Conservation (phyloP, 1,140 invertebrate species). For the Homarus americanus region DNA sequence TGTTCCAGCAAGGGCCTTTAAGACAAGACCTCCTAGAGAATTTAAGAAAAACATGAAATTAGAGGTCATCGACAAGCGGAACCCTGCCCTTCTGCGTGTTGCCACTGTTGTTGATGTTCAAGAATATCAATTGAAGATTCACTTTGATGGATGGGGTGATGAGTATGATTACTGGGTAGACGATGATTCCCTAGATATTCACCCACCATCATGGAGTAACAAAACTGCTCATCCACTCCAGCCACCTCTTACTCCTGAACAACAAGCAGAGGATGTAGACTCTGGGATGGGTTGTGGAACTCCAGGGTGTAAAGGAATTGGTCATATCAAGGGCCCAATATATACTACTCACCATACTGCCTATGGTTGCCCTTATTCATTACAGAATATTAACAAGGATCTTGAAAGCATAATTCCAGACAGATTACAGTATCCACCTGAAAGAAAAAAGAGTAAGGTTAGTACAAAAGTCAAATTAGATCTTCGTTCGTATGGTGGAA, state of each 20-base stretch:
- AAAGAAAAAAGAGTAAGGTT: slow-evolving; percentile 73
- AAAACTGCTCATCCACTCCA: slow-evolving; percentile 93
- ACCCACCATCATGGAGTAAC: slow-evolving; percentile 93
- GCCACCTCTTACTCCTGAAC: slow-evolving; percentile 81
- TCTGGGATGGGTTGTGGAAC: slow-evolving; percentile 83
- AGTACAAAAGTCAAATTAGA: slow-evolving; percentile 67
- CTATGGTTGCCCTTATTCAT: slow-evolving; percentile 91
- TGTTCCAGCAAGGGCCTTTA: slow-evolving; percentile 91
- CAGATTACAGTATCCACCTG: slow-evolving; percentile 47
- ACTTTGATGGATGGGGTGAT: slow-evolving; percentile 94
- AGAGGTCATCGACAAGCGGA: slow-evolving; percentile 93
- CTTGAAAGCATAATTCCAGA: slow-evolving; percentile 77
- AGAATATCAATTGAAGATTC: slow-evolving; percentile 81
- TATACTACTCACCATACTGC: slow-evolving; percentile 87
- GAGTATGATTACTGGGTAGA: slow-evolving; percentile 93
- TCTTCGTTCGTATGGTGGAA: slow-evolving; percentile 35
- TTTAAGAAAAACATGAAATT: slow-evolving; percentile 93
- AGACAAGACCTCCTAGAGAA: slow-evolving; percentile 86
- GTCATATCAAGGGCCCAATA: slow-evolving; percentile 87
- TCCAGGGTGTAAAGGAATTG: slow-evolving; percentile 88
- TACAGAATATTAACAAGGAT: slow-evolving; percentile 84
- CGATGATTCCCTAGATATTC: slow-evolving; percentile 93
- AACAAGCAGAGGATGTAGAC: slow-evolving; percentile 81
- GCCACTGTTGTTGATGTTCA: slow-evolving; percentile 88
- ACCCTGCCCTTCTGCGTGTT: slow-evolving; percentile 89